Conservation (phyloP, 2,888 invertebrate species). For the Hyppa rectilinea region DNA sequence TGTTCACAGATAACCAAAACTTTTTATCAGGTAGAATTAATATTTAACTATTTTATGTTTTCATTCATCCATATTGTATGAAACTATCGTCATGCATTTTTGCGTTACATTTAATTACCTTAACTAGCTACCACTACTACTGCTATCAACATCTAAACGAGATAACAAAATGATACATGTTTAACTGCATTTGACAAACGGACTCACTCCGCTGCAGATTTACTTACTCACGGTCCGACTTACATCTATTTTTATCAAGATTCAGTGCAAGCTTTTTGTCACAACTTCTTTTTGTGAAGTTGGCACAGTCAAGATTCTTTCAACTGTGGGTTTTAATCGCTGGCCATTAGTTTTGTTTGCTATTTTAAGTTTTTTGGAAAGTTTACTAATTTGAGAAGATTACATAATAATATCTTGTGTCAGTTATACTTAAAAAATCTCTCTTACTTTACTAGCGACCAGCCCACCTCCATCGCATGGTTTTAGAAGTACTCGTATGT, state of each 20-base stretch:
- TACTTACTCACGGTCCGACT: constrained; percentile 42
- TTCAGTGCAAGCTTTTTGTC: constrained; percentile 55
- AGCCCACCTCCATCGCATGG: background rate
- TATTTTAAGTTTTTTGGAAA: constrained; percentile 14
- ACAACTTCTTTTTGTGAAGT: constrained; percentile 42
- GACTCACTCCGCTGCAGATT: constrained; percentile 34
- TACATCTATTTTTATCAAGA: constrained; percentile 54
- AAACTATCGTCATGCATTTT: background rate
- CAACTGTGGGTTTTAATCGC: constrained; percentile 40
- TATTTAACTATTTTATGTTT: background rate
- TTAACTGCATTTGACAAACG: constrained; percentile 18
- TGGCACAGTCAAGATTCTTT: constrained; percentile 28
- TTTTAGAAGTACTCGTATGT: no score
- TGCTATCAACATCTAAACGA: background rate
- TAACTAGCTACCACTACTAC: background rate
- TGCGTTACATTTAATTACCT: background rate
- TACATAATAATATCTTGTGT: no score
- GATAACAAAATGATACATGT: constrained; percentile 1
- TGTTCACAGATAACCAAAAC: background rate
- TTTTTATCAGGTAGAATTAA: no score
- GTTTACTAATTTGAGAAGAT: no score
- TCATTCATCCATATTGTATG: background rate
- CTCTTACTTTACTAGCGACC: background rate
- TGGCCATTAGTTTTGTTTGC: constrained; percentile 30
- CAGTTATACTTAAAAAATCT: background rate